A percentile compares a stretch with the other conserved stretches of the same genome.
Conservation (phyloP, 2,888 invertebrate genomes). For the Morpho helenor region DNA sequence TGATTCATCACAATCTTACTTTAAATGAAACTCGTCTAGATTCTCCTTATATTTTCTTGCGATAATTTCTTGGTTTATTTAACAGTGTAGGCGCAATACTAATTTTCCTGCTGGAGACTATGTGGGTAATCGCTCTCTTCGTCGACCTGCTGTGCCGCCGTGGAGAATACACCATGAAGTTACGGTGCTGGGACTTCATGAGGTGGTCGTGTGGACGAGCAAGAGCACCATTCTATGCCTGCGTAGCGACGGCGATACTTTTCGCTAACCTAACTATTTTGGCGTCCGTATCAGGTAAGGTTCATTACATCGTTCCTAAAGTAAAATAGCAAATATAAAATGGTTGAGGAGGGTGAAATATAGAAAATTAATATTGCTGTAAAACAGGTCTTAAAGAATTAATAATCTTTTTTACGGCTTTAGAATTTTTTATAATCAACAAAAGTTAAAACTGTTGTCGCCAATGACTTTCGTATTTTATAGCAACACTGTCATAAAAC, state of each 20-base stretch:
- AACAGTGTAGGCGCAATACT: slow-evolving; percentile 58
- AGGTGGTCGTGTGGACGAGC: slow-evolving; percentile 71
- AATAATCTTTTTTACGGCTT: too few relatives aligned
- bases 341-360: too few relatives aligned
- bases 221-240: slow-evolving; percentile 68
- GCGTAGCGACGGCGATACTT: slow-evolving; percentile 63
- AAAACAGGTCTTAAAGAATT: too few relatives aligned
- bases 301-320: neutral
- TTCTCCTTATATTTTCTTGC: neutral
- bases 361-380: too few relatives aligned
- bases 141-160: slow-evolving; percentile 66
- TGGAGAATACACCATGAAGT: slow-evolving; percentile 63
- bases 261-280: slow-evolving; percentile 56
- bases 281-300: slow-evolving; percentile 14
- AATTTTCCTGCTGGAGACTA: slow-evolving; percentile 65
- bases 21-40: neutral
- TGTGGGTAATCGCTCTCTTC: slow-evolving; percentile 71
- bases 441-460: too few relatives aligned
- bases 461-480: too few relatives aligned
- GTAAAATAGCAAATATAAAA: too few relatives aligned
- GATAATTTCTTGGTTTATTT: too few relatives aligned
- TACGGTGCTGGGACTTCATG: slow-evolving; percentile 70
- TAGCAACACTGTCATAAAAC: too few relatives aligned
- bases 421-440: too few relatives aligned
- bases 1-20: neutral